Conservation (phyloP, 2,888 invertebrate genomes). For the Netelia inedita region DNA sequence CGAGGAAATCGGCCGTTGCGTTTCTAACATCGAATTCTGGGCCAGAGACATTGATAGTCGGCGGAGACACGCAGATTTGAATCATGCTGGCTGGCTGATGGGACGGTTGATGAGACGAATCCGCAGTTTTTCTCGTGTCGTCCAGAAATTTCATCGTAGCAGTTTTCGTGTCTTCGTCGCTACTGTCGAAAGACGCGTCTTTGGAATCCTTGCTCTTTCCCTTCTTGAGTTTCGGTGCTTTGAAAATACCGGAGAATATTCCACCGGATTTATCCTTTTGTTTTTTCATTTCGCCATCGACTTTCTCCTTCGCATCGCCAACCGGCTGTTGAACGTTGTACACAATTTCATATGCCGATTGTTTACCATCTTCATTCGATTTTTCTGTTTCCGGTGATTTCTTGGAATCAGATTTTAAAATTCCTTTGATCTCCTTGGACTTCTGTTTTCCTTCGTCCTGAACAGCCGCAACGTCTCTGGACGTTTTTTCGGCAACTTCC, state of each 20-base stretch:
- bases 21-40: slow-evolving; percentile 79
- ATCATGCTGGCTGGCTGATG: slow-evolving; percentile 13
- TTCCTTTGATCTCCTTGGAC: slow-evolving; percentile 58
- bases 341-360: slow-evolving; percentile 77
- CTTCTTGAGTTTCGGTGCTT: slow-evolving; percentile 80
- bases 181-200: slow-evolving; percentile 81
- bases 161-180: slow-evolving; percentile 79
- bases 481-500: slow-evolving; percentile 86
- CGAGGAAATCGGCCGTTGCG: slow-evolving; percentile 80
- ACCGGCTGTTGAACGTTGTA: slow-evolving; percentile 74
- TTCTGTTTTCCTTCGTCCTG: slow-evolving; percentile 86
- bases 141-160: slow-evolving; percentile 74
- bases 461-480: slow-evolving; percentile 83
- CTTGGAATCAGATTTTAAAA: slow-evolving; percentile 74
- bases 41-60: slow-evolving; percentile 54
- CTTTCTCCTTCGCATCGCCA: slow-evolving; percentile 71
- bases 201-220: slow-evolving; percentile 80
- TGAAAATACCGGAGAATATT: slow-evolving; percentile 82
- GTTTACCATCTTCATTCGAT: slow-evolving; percentile 64
- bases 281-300: slow-evolving; percentile 76
- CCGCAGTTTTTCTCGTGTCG: slow-evolving; percentile 73
- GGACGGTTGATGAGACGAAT: slow-evolving; percentile 60
- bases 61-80: slow-evolving; percentile 56
- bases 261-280: slow-evolving; percentile 80
- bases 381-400: slow-evolving; percentile 72